Evolutionary conservation across 2,797 vertebrate species (phyloP).

Genomic region (Sylvilagus floridanus): DNA sequence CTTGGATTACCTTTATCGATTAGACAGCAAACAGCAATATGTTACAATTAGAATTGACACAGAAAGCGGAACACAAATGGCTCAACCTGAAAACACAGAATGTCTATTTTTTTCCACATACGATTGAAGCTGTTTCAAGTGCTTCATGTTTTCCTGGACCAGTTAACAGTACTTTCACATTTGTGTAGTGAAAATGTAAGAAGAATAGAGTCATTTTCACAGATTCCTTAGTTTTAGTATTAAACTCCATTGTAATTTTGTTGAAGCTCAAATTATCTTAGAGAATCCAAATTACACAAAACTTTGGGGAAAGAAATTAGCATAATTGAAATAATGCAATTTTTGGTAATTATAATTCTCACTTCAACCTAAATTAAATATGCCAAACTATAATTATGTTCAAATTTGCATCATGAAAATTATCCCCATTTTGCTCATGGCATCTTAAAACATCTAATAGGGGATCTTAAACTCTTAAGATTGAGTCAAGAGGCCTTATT

Average conservation of each 20-base stretch:
- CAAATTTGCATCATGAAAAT: constrained; percentile 82
- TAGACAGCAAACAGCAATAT: neutral
- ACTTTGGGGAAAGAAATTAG: constrained; percentile 80
- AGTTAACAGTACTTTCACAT: neutral
- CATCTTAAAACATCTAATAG: constrained; percentile 79
- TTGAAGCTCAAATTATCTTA: constrained; percentile 34
- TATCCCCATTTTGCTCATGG: constrained; percentile 79
- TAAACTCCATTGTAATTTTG: constrained; percentile 61
- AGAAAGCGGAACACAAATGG: neutral
- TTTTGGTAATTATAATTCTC: constrained; percentile 83
- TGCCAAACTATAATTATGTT: constrained; percentile 82
- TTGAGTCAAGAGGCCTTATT: constrained; percentile 80
- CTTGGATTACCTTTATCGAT: neutral
- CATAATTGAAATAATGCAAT: constrained; percentile 84
- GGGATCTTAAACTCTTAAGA: constrained; percentile 70
- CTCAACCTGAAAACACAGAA: neutral
- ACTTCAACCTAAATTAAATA: constrained; percentile 83
- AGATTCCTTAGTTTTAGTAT: constrained; percentile 54
- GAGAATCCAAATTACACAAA: constrained; percentile 75
- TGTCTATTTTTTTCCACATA: neutral
- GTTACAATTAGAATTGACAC: neutral
- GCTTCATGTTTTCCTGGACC: constrained; percentile 6
- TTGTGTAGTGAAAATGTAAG: constrained; percentile 25
- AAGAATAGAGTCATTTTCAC: constrained; percentile 10
- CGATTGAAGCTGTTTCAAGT: constrained; percentile 10